A percentile compares a stretch with the other conserved stretches of the same genome.
These are phyloP conservation scores for Pipistrellus nathusii DNA, from an alignment of 2,797 vertebrate species.

Conservation along the genomic window DNA sequence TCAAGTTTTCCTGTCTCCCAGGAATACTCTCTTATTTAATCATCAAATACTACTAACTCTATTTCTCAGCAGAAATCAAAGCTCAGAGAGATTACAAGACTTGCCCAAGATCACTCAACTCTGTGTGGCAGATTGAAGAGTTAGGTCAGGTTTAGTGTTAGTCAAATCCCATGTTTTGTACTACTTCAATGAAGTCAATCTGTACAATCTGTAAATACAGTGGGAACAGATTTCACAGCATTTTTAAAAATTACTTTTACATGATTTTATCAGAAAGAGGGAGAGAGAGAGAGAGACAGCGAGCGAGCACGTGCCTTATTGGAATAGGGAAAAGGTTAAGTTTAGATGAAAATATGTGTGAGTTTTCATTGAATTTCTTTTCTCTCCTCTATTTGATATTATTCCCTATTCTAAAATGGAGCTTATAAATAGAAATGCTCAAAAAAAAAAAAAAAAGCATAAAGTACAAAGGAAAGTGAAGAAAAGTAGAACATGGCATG, in stretches of 20 bases:
- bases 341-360: conserved; percentile 39
- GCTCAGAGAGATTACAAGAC: conserved; percentile 9
- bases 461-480: conserved; percentile 32
- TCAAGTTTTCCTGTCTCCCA: neutral
- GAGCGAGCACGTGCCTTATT: neutral
- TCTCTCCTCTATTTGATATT: conserved; percentile 5
- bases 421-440: conserved; percentile 46
- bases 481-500: neutral
- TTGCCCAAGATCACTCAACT: conserved; percentile 59
- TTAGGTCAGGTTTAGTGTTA: neutral
- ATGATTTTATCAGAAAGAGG: conserved; percentile 52
- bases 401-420: conserved; percentile 53
- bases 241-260: conserved; percentile 74
- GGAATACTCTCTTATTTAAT: neutral
- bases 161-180: neutral
- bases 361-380: conserved; percentile 66
- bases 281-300: no score
- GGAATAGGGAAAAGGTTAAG: conserved; percentile 38
- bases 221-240: conserved; percentile 79
- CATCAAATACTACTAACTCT: neutral
- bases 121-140: neutral
- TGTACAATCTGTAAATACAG: conserved; percentile 47
- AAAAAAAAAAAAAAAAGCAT: neutral
- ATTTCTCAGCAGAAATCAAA: conserved; percentile 21
- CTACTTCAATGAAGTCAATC: neutral